These are phyloP conservation scores for Zelostemma sp. DNA, from an alignment of 1,140 invertebrate species.

Conservation along the genomic window DNA sequence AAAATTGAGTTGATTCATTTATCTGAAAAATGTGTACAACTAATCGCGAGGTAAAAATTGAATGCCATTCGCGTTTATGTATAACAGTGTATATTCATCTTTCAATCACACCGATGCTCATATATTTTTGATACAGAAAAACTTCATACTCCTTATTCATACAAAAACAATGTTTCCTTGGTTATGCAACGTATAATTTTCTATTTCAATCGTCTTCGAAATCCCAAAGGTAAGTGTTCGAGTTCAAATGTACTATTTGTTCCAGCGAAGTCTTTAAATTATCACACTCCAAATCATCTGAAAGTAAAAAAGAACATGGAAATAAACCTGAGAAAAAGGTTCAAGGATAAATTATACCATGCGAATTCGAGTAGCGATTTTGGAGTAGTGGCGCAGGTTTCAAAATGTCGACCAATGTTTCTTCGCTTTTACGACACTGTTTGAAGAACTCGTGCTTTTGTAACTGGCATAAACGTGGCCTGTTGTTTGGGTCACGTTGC, in stretches of 20 bases:
- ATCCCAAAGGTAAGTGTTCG: slow-evolving; percentile 68
- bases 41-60: too few species aligned
- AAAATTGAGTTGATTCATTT: too few species aligned
- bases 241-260: slow-evolving; percentile 59
- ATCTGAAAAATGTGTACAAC: too few species aligned
- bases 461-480: slow-evolving; percentile 77
- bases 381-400: slow-evolving; percentile 71
- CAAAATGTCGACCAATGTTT: slow-evolving; percentile 67
- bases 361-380: slow-evolving; percentile 62
- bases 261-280: slow-evolving; percentile 58
- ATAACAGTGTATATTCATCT: slow-evolving; percentile 36
- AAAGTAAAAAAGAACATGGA: neutral
- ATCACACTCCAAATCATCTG: slow-evolving; percentile 53
- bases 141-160: slow-evolving; percentile 27
- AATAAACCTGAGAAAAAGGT: too few species aligned
- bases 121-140: slow-evolving; percentile 23
- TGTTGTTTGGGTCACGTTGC: slow-evolving; percentile 74
- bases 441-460: slow-evolving; percentile 84
- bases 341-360: too few species aligned
- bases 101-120: slow-evolving; percentile 32
- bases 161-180: slow-evolving; percentile 15
- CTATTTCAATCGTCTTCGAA: slow-evolving; percentile 53
- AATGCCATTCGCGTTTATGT: slow-evolving; percentile 6
- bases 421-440: slow-evolving; percentile 66
- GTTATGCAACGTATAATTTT: neutral